Evolutionary conservation across 2,797 vertebrate species (phyloP), one percentile per base, ranked within the genome.

Genomic region (Rhinella marina): DNA sequence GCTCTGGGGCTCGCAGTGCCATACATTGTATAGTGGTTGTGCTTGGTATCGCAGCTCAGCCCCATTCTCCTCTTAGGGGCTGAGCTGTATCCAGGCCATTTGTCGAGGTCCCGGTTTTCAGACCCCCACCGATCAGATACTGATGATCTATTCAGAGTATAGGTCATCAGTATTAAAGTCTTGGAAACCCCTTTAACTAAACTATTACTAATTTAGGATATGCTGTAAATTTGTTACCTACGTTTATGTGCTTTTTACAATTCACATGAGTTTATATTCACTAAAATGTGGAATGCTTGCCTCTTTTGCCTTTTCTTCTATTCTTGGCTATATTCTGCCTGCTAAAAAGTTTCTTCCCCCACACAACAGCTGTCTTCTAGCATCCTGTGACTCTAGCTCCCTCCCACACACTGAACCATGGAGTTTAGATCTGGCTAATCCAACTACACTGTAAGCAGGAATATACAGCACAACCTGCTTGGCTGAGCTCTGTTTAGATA

Each of bases 401-500:
- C 75, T 80, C 87, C 87, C 64, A 88, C 87, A 88, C 87, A 88
- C 72, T 52, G 62, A 77, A 52, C 41, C 81, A 21, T 81, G 19
- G 68, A 87, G 79, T 82, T 82, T 52, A 61, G 48, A 72, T 62
- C 57, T 61, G 25, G n/a, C 56, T 82, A 75, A 62, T 87, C 86
- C 78, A 79, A 86, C 56, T 86, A 62, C 52, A 29, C 56, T 78
- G 75, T 6, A 66, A 76, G 48, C 59, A 79, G 19, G 32, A 64
- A 62, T 50, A 62, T 50, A 81, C 59, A 48, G 59, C 19, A 29
- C 10, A 62, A 19, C 79, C 17, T 7, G 19, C 48, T 17, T 62
- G 10, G 50, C 19, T 19, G 17, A 80, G 27, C 10, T 59, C 54
- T 80, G 57, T 61, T 54, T 78, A 57, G 6, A 77, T 57, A 29